phyloP scores from a whole-genome alignment of 2,888 invertebrate species.

The Orthonevra nobilis region DNA sequence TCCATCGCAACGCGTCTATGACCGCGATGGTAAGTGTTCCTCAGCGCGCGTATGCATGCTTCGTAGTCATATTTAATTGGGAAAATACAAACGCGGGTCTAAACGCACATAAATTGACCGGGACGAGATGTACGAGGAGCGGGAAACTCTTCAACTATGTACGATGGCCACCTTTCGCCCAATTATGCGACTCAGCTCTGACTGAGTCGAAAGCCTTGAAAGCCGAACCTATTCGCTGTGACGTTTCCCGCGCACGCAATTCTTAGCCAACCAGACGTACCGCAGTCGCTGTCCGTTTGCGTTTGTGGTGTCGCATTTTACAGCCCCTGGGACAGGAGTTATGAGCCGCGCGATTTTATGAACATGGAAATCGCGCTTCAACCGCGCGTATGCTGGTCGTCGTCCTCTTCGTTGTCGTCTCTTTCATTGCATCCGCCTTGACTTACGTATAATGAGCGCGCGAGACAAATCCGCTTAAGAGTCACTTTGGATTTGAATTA shows the following conservation, averaged over 20 bases:
- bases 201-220: no score
- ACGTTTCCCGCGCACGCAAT: conserved; percentile 68
- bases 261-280: conserved; percentile 30
- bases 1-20: conserved; percentile 44
- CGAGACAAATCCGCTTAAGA: conserved; percentile 61
- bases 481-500: conserved; percentile 64
- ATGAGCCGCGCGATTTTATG: conserved; percentile 59
- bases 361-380: conserved; percentile 68
- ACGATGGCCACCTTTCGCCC: conserved; percentile 57
- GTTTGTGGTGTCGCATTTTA: conserved; percentile 66
- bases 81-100: conserved; percentile 77
- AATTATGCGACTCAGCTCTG: conserved; percentile 54
- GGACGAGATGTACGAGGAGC: conserved; percentile 31
- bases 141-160: conserved; percentile 13
- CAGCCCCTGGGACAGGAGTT: conserved; percentile 64
- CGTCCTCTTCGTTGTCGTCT: neutral
- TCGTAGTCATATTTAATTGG: conserved; percentile 79
- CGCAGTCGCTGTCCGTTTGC: conserved; percentile 50
- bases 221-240: no score
- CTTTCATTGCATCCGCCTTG: neutral
- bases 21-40: neutral
- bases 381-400: conserved; percentile 5
- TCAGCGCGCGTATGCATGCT: conserved; percentile 74
- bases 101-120: conserved; percentile 78
- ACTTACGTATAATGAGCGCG: conserved; percentile 55